Conservation (phyloP, 2,797 vertebrate species). For the Sebastes flavidus region DNA sequence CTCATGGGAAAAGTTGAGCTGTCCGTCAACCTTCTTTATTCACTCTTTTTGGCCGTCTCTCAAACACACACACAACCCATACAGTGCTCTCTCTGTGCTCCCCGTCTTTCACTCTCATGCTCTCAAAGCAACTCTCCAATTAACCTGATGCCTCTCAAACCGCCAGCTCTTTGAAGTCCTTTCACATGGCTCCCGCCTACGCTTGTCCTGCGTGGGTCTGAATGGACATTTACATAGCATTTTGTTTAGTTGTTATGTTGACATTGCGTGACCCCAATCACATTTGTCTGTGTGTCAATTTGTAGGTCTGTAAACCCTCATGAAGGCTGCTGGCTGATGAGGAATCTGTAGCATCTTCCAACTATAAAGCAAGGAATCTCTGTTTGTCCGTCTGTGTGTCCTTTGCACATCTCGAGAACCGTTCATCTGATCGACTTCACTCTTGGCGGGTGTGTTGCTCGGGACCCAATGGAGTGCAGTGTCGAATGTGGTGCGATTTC, state of each 20-base stretch:
- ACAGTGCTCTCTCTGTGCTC: conserved; percentile 2
- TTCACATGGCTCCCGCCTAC: conserved; percentile 25
- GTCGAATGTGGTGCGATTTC: no score
- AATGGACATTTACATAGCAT: conserved; percentile 6
- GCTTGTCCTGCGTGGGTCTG: conserved; percentile 13
- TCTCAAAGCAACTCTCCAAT: conserved; percentile 64
- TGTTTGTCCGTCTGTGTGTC: background rate
- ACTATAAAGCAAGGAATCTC: background rate
- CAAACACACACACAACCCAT: conserved; percentile 7
- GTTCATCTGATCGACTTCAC: no score
- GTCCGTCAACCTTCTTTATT: conserved; percentile 39
- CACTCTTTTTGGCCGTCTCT: conserved; percentile 25
- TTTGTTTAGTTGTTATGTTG: conserved; percentile 1
- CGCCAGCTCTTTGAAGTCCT: conserved; percentile 44
- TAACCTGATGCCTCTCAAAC: conserved; percentile 52
- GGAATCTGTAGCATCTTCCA: background rate
- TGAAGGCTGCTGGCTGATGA: background rate
- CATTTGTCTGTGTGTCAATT: background rate
- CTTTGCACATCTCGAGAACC: no score
- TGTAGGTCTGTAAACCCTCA: background rate
- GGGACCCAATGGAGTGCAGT: no score
- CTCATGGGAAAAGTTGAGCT: conserved; percentile 54
- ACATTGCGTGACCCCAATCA: background rate
- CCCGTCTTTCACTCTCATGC: background rate
- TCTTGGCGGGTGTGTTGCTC: no score